Conservation (phyloP, 1,140 invertebrate genomes). For the Prorops nasuta region DNA sequence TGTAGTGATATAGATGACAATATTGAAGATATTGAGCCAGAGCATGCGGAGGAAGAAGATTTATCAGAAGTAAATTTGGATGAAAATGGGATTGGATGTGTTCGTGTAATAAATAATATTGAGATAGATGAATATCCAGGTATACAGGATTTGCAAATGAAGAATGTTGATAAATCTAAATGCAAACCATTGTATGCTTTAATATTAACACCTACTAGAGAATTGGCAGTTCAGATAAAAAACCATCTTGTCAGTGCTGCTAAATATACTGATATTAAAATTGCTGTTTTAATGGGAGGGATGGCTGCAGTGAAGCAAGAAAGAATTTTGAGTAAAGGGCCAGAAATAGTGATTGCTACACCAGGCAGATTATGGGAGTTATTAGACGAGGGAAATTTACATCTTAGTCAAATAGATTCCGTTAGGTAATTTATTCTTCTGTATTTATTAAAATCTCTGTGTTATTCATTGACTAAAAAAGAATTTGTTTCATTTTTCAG, state of each 20-base stretch:
- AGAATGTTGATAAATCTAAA: too few relatives aligned
- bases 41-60: conserved; percentile 22
- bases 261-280: conserved; percentile 75
- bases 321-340: conserved; percentile 75
- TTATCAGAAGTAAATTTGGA: conserved; percentile 22
- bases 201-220: conserved; percentile 91
- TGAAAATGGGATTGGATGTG: conserved; percentile 58
- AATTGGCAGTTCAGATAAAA: conserved; percentile 91
- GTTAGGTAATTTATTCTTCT: conserved; percentile 61
- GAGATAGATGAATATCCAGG: conserved; percentile 40
- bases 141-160: too few relatives aligned
- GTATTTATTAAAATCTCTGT: conserved; percentile 2
- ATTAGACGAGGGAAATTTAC: conserved; percentile 72
- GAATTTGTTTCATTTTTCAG: conserved; percentile 47
- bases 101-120: conserved; percentile 63
- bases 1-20: neutral
- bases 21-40: neutral
- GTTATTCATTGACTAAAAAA: conserved; percentile 5
- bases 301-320: conserved; percentile 90
- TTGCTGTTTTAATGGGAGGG: conserved; percentile 85
- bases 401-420: conserved; percentile 69
- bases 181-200: conserved; percentile 72
- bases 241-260: conserved; percentile 79
- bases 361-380: conserved; percentile 95
- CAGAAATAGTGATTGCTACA: conserved; percentile 94